These are phyloP conservation scores for Drosophila melanogaster DNA, from an alignment of 1,140 invertebrate species.

Conservation along the genomic window DNA sequence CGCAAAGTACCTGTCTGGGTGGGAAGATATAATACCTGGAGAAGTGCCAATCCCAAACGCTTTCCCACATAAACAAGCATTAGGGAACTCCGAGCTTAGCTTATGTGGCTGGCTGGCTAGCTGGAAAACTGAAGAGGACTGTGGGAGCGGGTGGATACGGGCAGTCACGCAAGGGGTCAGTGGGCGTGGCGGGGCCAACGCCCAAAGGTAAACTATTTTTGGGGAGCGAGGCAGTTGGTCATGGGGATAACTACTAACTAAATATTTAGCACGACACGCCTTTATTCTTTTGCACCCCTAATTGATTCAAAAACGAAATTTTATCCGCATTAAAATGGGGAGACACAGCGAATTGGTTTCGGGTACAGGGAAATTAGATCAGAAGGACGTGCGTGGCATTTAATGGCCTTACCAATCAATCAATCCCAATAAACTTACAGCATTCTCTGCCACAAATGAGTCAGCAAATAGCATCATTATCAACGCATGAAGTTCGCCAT, in stretches of 20 bases:
- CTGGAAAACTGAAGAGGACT: slow-evolving; percentile 3
- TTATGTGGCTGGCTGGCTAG: slow-evolving; percentile 33
- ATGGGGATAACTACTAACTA: slow-evolving; percentile 44
- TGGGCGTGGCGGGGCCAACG: slow-evolving; percentile 40
- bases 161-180: slow-evolving; percentile 58
- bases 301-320: slow-evolving; percentile 71
- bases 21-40: background rate
- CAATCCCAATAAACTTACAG: slow-evolving; percentile 15
- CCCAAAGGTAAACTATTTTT: slow-evolving; percentile 57
- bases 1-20: slow-evolving; percentile 27
- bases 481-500: slow-evolving; percentile 6
- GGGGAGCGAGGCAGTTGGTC: slow-evolving; percentile 17
- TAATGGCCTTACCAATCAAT: slow-evolving; percentile 23
- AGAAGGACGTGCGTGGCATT: slow-evolving; percentile 30
- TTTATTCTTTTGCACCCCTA: slow-evolving; percentile 41
- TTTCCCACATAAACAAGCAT: slow-evolving; percentile 59
- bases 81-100: slow-evolving; percentile 39
- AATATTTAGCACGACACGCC: slow-evolving; percentile 60
- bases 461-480: slow-evolving; percentile 34
- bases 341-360: slow-evolving; percentile 19
- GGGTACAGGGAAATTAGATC: slow-evolving; percentile 25
- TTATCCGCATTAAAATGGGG: slow-evolving; percentile 55
- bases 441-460: slow-evolving; percentile 3
- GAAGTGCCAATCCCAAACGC: slow-evolving; percentile 32
- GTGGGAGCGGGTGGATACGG: slow-evolving; percentile 11